Evolutionary conservation across 2,113 vertebrate genomes (phyloP).

Genomic region (Hirundichthys speculiger): DNA sequence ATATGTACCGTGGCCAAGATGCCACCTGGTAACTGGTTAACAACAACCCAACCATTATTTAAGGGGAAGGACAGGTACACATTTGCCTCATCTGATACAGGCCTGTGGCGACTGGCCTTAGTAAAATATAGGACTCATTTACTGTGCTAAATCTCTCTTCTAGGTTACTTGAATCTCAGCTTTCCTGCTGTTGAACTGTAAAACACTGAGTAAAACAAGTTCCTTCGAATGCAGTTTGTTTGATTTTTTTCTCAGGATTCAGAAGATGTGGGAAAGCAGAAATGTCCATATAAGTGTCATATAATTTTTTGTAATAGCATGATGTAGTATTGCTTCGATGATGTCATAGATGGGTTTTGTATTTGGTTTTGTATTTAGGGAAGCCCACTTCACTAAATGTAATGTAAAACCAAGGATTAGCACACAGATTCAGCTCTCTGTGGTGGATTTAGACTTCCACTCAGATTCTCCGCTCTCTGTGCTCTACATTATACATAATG

Average conservation of each 20-base stretch:
- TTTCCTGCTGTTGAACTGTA: slow-evolving; percentile 33
- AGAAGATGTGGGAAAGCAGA: background rate
- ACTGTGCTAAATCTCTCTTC: slow-evolving; percentile 42
- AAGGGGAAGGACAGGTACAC: slow-evolving; percentile 46
- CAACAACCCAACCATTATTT: slow-evolving; percentile 37
- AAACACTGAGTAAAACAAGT: slow-evolving; percentile 3
- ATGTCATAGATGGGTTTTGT: slow-evolving; percentile 5
- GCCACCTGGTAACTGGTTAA: too few species aligned
- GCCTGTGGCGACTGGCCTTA: slow-evolving; percentile 59
- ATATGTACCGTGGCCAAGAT: too few species aligned
- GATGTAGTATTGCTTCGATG: background rate
- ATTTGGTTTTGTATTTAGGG: slow-evolving; percentile 18
- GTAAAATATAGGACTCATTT: slow-evolving; percentile 11
- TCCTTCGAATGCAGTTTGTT: background rate
- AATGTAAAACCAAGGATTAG: slow-evolving; percentile 12
- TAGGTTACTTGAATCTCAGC: slow-evolving; percentile 13
- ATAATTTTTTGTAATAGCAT: background rate
- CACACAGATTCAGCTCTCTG: slow-evolving; percentile 8
- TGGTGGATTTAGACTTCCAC: background rate
- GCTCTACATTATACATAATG: background rate
- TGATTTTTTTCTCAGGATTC: slow-evolving; percentile 5
- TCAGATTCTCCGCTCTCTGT: slow-evolving; percentile 2
- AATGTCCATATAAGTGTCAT: background rate
- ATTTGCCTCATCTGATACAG: slow-evolving; percentile 45
- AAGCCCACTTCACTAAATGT: slow-evolving; percentile 25